Evolutionary conservation across 2,113 vertebrate species (phyloP), one percentile per base, ranked within the genome.

Genomic region (Bujurquina vittata): DNA sequence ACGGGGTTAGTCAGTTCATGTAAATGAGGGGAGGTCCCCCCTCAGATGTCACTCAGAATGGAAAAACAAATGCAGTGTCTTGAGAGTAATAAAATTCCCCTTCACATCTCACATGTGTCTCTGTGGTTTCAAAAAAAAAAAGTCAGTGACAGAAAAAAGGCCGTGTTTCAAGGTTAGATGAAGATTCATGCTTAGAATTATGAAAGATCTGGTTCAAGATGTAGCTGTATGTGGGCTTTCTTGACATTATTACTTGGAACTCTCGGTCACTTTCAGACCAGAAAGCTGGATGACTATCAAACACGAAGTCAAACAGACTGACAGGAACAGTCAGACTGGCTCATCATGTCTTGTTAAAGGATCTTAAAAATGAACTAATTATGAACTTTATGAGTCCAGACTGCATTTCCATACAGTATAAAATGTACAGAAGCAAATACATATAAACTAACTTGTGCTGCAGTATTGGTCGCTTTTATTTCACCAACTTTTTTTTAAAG

Each of bases 11-110:
- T 46, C 80, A 20, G 91, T 81, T 31, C 31, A 31, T 31, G 31
- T 31, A 31, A 31, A 31, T 31, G 4, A 31, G 31, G 58, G 91
- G 91, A 80, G 78, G 58, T 73, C 79, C 91, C 91, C 91, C 7
- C 33, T 20, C 20, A 46, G 60, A 10, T 37, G 20, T 49, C 54
- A 75, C 26, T 40, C 10, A 31, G 61, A 75, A 73, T 61, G 91
- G 87, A 89, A 86, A 91, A 89, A 89, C 80, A 84, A 89, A 90
- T 88, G 63, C 74, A 75, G 18, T 58, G 22, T 78, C 31, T 78
- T 46, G 17, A 78, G 65, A 83, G 35, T 81, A 62, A 60, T 56
- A 7, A 79, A 90, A 87, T 37, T 75, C 74, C 86, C 83, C 83
- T 1, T 67, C 79, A 83, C 80, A 87, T 69, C 63, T 84, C 79